Conservation (phyloP, 1,140 invertebrate genomes). For the Hylaeus anthracinus region DNA sequence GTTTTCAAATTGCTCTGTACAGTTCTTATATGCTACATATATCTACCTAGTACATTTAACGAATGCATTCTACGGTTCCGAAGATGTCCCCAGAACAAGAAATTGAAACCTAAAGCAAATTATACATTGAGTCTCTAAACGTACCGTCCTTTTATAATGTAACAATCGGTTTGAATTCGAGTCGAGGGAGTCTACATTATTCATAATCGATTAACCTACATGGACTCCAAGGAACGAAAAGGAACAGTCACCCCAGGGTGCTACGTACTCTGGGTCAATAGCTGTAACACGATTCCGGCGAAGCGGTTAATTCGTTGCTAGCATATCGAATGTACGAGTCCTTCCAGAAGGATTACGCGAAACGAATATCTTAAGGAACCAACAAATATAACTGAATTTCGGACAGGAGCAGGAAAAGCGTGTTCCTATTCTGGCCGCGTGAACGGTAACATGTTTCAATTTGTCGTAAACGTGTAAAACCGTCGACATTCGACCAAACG, state of each 20-base stretch:
- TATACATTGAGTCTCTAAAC: no score
- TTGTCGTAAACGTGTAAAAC: slow-evolving; percentile 33
- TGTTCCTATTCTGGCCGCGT: slow-evolving; percentile 25
- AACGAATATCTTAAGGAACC: slow-evolving; percentile 39
- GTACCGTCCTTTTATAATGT: no score
- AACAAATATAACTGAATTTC: slow-evolving; percentile 37
- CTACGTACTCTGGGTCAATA: slow-evolving; percentile 43
- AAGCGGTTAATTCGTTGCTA: slow-evolving; percentile 37
- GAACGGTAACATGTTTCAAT: slow-evolving; percentile 34
- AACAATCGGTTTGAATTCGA: no score
- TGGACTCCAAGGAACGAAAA: not conserved
- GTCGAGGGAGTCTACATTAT: not conserved
- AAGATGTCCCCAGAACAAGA: no score
- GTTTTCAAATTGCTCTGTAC: no score
- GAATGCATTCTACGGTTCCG: no score
- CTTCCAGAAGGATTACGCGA: slow-evolving; percentile 48
- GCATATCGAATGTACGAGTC: slow-evolving; percentile 39
- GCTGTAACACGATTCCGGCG: slow-evolving; percentile 41
- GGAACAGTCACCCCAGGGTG: slow-evolving; percentile 12
- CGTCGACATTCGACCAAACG: not conserved
- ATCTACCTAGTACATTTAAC: no score
- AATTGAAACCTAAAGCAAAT: no score
- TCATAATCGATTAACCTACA: slow-evolving; percentile 9
- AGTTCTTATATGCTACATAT: no score
- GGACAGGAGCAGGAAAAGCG: not conserved